These are phyloP conservation scores for Glandiceps talaboti DNA, from an alignment of 53 echinoderm and acorn worm species.

Conservation along the genomic window DNA sequence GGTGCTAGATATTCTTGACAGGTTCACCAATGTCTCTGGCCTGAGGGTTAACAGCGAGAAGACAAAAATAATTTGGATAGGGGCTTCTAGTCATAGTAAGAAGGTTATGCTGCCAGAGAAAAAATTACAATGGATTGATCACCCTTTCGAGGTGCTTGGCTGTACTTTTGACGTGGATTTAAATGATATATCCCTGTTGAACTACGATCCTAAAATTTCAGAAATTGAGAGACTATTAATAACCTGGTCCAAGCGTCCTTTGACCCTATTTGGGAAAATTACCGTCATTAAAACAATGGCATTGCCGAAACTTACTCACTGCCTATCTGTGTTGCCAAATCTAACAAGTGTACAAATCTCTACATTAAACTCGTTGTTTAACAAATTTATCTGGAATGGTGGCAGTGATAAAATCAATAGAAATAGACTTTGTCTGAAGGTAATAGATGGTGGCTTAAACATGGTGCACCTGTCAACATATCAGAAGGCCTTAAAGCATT, in stretches of 20 bases:
- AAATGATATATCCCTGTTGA: background rate
- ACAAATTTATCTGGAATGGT: too few relatives aligned
- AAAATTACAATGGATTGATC: background rate
- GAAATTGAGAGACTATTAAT: background rate
- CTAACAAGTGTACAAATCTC: background rate
- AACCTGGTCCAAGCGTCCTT: background rate
- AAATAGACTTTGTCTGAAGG: too few relatives aligned
- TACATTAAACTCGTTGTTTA: too few relatives aligned
- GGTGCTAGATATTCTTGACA: background rate
- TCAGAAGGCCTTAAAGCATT: too few relatives aligned
- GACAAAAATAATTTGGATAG: background rate
- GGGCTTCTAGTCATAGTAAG: background rate
- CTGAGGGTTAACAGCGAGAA: background rate
- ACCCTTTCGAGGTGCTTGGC: background rate
- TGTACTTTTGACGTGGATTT: background rate
- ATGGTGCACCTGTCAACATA: too few relatives aligned
- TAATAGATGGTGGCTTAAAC: too few relatives aligned
- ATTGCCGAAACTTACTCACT: background rate
- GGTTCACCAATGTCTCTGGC: background rate
- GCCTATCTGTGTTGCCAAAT: background rate
- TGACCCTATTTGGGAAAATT: background rate
- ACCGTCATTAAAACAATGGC: background rate
- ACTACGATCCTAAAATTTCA: background rate
- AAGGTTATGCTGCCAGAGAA: background rate
- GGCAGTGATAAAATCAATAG: too few relatives aligned